Evolutionary conservation across 2,113 vertebrate genomes (phyloP).

Genomic region (Myrmecophaga tridactyla): DNA sequence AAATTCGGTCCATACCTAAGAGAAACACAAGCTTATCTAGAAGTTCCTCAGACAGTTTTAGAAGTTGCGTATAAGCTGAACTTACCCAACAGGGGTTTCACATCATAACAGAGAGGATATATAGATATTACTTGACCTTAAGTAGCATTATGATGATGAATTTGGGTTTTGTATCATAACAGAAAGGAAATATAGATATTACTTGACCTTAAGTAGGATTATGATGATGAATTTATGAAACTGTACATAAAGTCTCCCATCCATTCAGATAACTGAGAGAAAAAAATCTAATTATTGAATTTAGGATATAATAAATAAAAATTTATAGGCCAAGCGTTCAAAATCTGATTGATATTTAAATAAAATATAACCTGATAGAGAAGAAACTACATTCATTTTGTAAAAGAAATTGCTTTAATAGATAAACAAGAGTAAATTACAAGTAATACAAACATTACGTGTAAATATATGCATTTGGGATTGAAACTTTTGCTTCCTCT

Average conservation of each 20-base stretch:
- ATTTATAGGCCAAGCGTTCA: background rate
- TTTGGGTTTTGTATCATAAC: background rate
- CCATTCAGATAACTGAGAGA: background rate
- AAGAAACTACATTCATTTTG: background rate
- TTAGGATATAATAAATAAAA: background rate
- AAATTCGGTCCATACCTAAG: background rate
- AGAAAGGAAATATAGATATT: background rate
- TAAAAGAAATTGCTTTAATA: background rate
- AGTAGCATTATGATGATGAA: too few relatives aligned
- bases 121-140: background rate
- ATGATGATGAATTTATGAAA: background rate
- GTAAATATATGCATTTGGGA: background rate
- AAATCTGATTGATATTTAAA: background rate
- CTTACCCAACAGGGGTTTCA: background rate
- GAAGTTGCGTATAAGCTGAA: background rate
- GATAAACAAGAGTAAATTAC: background rate
- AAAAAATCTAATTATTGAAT: background rate
- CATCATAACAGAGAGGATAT: background rate
- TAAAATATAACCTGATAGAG: background rate
- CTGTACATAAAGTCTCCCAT: background rate
- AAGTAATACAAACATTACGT: background rate
- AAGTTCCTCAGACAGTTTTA: background rate
- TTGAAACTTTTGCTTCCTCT: background rate
- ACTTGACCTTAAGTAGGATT: background rate
- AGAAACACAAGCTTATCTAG: constrained; percentile 21